Conservation (phyloP, 2,797 vertebrate genomes). For the Schizopygopsis malacanthus region DNA sequence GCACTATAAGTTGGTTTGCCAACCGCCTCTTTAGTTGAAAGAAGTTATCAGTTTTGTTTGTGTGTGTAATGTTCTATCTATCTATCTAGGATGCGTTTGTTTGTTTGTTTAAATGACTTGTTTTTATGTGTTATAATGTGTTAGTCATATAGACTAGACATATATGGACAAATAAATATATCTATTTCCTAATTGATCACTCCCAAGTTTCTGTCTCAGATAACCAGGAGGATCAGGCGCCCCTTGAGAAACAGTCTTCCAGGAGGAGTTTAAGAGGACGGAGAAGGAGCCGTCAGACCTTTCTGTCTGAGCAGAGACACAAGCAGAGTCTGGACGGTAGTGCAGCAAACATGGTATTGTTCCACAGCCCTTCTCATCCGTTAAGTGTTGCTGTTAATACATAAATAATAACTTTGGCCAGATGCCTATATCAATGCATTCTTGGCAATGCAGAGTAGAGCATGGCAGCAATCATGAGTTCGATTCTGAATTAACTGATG, state of each 20-base stretch:
- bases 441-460: not conserved
- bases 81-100: no score
- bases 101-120: not conserved
- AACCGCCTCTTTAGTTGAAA: no score
- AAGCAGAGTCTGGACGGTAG: not conserved
- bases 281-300: not conserved
- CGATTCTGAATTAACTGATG: not conserved
- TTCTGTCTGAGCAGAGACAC: not conserved
- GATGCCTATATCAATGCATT: not conserved
- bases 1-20: no score
- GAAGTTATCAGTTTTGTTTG: no score
- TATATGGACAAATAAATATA: not conserved
- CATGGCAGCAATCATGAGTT: not conserved
- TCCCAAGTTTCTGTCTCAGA: not conserved
- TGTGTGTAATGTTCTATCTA: no score
- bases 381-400: not conserved
- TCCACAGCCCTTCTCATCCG: not conserved
- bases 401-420: not conserved
- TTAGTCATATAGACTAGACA: not conserved
- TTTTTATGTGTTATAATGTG: not conserved
- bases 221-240: not conserved
- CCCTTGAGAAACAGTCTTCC: not conserved
- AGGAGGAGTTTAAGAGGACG: not conserved
- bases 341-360: not conserved
- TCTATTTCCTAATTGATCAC: not conserved